These are phyloP conservation scores for Drosophila subquinaria DNA, from an alignment of 2,888 invertebrate species.

Conservation along the genomic window DNA sequence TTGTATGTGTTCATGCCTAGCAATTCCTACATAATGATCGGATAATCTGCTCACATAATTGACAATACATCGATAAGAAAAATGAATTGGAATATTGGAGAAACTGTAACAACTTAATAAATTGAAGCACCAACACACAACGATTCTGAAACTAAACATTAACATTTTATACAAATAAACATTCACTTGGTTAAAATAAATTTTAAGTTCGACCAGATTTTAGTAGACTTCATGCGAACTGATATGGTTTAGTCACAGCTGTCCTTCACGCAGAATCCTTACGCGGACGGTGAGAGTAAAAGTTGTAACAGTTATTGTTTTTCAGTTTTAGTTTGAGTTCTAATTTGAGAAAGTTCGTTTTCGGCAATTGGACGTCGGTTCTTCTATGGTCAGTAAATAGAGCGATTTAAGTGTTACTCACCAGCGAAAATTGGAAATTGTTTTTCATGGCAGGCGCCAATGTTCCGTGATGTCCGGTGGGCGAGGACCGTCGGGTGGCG, in stretches of 20 bases:
- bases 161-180: not conserved
- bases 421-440: constrained; percentile 20
- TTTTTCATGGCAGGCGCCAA: constrained; percentile 39
- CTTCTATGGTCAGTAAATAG: constrained; percentile 39
- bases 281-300: not conserved
- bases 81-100: not conserved
- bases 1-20: too few relatives aligned
- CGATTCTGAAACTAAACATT: not conserved
- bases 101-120: too few relatives aligned
- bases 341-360: constrained; percentile 1
- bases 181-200: not conserved
- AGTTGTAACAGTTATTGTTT: not conserved
- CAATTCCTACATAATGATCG: not conserved
- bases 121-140: not conserved
- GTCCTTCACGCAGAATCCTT: not conserved
- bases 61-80: not conserved
- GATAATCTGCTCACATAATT: not conserved
- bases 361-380: constrained; percentile 7
- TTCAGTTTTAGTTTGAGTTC: not conserved
- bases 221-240: too few relatives aligned
- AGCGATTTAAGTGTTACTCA: constrained; percentile 46
- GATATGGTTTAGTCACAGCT: not conserved
- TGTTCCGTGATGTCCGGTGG: constrained; percentile 11
- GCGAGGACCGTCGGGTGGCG: constrained; percentile 4
- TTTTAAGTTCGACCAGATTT: not conserved